A percentile compares a stretch with the other conserved stretches of the same genome.
These are phyloP conservation scores for Propsilocerus akamusi DNA, from an alignment of 1,140 invertebrate genomes.

Conservation along the genomic window DNA sequence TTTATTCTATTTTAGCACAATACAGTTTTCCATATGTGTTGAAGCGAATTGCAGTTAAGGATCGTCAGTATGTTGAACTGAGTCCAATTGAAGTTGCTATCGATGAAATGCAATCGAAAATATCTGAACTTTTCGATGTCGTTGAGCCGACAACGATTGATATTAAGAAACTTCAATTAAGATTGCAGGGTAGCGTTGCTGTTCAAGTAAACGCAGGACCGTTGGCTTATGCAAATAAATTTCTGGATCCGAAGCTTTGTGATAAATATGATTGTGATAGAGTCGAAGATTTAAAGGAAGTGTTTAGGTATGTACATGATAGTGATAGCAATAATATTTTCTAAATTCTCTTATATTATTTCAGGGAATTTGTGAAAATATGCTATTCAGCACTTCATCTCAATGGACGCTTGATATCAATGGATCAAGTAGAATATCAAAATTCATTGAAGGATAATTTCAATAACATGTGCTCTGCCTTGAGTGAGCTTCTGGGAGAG, in stretches of 20 bases:
- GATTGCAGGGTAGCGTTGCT: constrained; percentile 75
- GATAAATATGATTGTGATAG: constrained; percentile 60
- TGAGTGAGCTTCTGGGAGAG: constrained; percentile 53
- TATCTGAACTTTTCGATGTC: constrained; percentile 69
- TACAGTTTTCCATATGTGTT: constrained; percentile 84
- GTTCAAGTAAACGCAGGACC: constrained; percentile 93
- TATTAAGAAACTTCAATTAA: constrained; percentile 74
- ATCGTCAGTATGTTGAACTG: constrained; percentile 56
- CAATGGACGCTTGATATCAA: constrained; percentile 65
- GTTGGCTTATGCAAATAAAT: constrained; percentile 77
- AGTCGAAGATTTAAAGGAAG: constrained; percentile 66
- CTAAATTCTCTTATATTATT: constrained; percentile 1
- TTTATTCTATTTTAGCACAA: constrained; percentile 35
- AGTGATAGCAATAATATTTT: constrained; percentile 11
- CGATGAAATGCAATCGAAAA: constrained; percentile 74
- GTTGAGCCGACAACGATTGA: constrained; percentile 61
- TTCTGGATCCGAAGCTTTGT: constrained; percentile 51
- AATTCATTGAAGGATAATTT: constrained; percentile 68
- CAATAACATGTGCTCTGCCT: constrained; percentile 59
- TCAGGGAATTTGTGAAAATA: constrained; percentile 70
- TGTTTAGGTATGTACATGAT: constrained; percentile 83
- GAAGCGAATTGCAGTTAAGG: constrained; percentile 59
- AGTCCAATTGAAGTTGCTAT: constrained; percentile 87
- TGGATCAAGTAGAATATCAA: constrained; percentile 79
- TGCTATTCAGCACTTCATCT: constrained; percentile 73